phyloP scores from a whole-genome alignment of 2,888 invertebrate species.

The Siphlonurus alternatus region DNA sequence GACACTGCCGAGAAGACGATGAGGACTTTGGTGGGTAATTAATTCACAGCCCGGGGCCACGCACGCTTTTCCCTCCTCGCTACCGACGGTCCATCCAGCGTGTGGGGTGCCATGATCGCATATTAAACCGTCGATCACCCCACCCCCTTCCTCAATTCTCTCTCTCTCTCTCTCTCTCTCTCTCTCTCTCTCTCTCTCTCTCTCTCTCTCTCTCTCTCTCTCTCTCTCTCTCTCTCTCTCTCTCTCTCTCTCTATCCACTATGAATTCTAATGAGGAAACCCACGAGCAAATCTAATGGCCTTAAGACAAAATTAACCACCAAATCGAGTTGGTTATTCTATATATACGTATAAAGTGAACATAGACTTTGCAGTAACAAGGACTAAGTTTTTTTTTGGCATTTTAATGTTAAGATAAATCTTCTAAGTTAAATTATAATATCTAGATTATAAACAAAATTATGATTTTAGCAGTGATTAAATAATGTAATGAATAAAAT shows the following conservation, averaged over 20 bases:
- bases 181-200: not conserved
- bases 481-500: too few relatives aligned
- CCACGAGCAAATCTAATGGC: not conserved
- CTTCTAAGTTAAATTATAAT: too few relatives aligned
- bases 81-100: not conserved
- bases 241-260: not conserved
- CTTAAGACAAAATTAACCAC: not conserved
- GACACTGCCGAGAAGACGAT: not conserved
- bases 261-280: not conserved
- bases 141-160: not conserved
- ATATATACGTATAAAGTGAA: too few relatives aligned
- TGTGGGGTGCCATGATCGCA: not conserved
- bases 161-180: not conserved
- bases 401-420: too few relatives aligned
- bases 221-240: not conserved
- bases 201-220: not conserved
- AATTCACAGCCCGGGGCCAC: not conserved
- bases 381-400: too few relatives aligned
- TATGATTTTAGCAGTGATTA: too few relatives aligned
- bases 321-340: not conserved
- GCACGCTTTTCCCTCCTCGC: too few relatives aligned
- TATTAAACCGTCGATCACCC: not conserved
- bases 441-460: too few relatives aligned
- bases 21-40: not conserved
- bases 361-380: too few relatives aligned